Evolutionary conservation across 1,140 invertebrate genomes (phyloP).

Genomic region (Papilio machaon): DNA sequence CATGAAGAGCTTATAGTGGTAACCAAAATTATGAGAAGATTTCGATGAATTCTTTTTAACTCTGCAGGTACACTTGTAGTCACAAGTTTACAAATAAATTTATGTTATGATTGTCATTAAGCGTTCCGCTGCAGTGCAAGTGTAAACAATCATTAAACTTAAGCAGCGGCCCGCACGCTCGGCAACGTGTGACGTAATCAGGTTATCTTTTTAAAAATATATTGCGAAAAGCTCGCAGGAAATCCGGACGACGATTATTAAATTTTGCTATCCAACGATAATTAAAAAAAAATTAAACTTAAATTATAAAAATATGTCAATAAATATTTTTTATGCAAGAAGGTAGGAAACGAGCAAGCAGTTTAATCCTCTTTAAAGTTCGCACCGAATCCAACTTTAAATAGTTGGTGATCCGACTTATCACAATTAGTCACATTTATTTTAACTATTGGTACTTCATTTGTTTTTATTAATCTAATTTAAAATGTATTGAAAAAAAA

Average conservation of each 20-base stretch:
- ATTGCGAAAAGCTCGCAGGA: conserved; percentile 16
- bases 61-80: too few species aligned
- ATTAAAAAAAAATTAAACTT: not conserved
- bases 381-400: too few species aligned
- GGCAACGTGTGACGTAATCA: conserved; percentile 11
- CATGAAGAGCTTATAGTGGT: too few species aligned
- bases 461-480: too few species aligned
- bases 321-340: not conserved
- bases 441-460: too few species aligned
- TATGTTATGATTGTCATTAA: conserved; percentile 20
- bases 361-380: too few species aligned
- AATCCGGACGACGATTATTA: conserved; percentile 6
- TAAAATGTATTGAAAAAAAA: too few species aligned
- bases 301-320: not conserved
- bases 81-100: not conserved
- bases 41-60: too few species aligned
- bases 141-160: conserved; percentile 25
- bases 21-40: not conserved
- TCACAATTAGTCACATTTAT: too few species aligned
- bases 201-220: conserved; percentile 22
- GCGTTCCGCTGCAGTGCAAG: conserved; percentile 13
- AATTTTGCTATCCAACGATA: conserved; percentile 8
- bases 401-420: too few species aligned
- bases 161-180: conserved; percentile 18
- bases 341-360: too few species aligned